phyloP scores from a whole-genome alignment of 2,888 invertebrate species.

The Hesperia comma region DNA sequence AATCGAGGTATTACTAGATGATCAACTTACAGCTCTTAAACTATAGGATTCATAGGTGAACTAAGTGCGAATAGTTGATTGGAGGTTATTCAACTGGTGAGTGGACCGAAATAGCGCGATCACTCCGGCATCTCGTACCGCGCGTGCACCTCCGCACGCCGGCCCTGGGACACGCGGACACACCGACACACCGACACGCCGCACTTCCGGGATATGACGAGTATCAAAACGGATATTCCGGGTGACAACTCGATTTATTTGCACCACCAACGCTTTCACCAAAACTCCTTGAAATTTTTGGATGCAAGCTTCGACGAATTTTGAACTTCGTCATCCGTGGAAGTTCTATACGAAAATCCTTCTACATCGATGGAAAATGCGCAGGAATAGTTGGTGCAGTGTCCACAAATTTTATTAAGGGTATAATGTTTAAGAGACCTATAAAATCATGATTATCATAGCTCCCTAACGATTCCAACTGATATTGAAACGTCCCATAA shows the following conservation, averaged over 20 bases:
- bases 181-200: constrained; percentile 44
- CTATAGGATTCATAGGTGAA: constrained; percentile 61
- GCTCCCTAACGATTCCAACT: constrained; percentile 16
- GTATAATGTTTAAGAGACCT: constrained; percentile 15
- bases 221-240: neutral
- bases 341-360: neutral
- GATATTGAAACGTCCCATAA: constrained; percentile 34
- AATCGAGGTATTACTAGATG: no score
- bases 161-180: constrained; percentile 53
- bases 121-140: constrained; percentile 57
- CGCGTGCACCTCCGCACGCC: constrained; percentile 47
- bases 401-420: constrained; percentile 15
- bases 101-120: constrained; percentile 78
- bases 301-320: neutral
- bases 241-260: constrained; percentile 17
- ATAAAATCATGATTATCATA: constrained; percentile 28
- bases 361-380: no score
- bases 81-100: constrained; percentile 83
- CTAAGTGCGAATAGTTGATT: constrained; percentile 82
- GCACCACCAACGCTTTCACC: constrained; percentile 3
- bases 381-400: neutral
- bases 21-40: no score
- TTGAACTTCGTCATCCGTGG: neutral
- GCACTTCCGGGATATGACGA: constrained; percentile 69
- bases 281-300: neutral